Percentiles rank a stretch among this genome's conserved stretches.
phyloP scores from a whole-genome alignment of 2,113 vertebrate genomes.

The Connochaetes taurinus region DNA sequence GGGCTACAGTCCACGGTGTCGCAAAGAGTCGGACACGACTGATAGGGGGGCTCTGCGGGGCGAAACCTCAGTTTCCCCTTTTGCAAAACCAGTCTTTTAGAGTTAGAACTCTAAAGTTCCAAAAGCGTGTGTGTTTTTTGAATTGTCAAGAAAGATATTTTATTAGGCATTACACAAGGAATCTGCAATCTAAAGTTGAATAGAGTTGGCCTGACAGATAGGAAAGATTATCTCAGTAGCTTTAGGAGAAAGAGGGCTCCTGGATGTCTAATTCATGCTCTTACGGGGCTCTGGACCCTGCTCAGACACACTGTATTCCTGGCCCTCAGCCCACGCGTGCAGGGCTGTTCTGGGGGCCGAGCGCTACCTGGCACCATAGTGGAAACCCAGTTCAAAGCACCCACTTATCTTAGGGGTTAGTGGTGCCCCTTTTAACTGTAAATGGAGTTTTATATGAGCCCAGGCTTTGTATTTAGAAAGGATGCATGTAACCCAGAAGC shows the following conservation, averaged over 20 bases:
- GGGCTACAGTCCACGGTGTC: no score
- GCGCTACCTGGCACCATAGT: no score
- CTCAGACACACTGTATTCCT: background rate
- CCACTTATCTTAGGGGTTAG: background rate
- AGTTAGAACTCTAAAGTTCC: background rate
- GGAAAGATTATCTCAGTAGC: background rate
- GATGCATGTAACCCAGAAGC: background rate
- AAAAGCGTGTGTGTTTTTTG: background rate
- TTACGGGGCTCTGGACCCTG: background rate
- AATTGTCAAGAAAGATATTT: background rate
- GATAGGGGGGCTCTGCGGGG: background rate
- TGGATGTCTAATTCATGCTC: background rate
- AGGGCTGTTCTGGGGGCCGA: background rate
- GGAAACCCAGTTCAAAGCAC: background rate
- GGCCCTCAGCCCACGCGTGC: fast-evolving
- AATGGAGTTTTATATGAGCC: background rate
- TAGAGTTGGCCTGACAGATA: background rate
- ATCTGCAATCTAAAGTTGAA: background rate
- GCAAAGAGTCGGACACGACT: no score
- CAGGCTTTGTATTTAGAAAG: background rate
- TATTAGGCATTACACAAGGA: background rate
- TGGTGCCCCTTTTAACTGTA: background rate
- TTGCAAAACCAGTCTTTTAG: background rate
- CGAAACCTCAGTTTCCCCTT: background rate
- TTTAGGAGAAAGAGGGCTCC: background rate